Evolutionary conservation across 2,888 invertebrate species (phyloP).

Genomic region (Drosophila austrosaltans): DNA sequence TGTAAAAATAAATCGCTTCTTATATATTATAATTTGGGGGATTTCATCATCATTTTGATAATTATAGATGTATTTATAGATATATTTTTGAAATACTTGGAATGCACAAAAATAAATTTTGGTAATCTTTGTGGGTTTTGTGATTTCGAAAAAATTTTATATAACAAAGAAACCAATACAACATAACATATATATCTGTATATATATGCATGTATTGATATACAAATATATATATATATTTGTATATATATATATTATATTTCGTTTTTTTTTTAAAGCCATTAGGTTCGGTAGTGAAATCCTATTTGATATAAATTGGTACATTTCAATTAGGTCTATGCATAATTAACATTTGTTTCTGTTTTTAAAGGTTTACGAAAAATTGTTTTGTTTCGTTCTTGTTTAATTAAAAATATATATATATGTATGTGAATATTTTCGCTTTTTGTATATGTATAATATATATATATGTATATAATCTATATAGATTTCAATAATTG

Average conservation of each 20-base stretch:
- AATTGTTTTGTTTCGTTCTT: slow-evolving; percentile 16
- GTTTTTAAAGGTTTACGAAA: slow-evolving; percentile 60
- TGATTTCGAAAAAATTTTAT: slow-evolving; percentile 49
- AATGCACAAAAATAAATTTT: slow-evolving; percentile 69
- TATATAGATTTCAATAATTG: slow-evolving; percentile 62
- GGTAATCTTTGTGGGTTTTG: slow-evolving; percentile 36
- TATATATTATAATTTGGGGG: slow-evolving; percentile 29
- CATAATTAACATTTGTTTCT: slow-evolving; percentile 33
- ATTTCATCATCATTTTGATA: neutral
- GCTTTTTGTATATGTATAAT: slow-evolving; percentile 54
- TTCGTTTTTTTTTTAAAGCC: slow-evolving; percentile 66
- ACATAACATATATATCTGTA: slow-evolving; percentile 14
- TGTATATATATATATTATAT: slow-evolving; percentile 41
- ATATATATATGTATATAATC: slow-evolving; percentile 27
- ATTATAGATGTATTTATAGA: slow-evolving; percentile 22
- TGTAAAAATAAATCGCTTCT: slow-evolving; percentile 43
- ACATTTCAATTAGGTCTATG: slow-evolving; percentile 48
- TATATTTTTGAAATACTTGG: slow-evolving; percentile 71
- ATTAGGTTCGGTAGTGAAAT: slow-evolving; percentile 65
- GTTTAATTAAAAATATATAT: slow-evolving; percentile 66
- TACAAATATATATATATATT: slow-evolving; percentile 35
- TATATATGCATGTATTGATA: slow-evolving; percentile 35
- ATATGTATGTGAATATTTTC: slow-evolving; percentile 35
- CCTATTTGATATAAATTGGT: slow-evolving; percentile 73
- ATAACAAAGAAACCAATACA: slow-evolving; percentile 55